These are phyloP conservation scores for Melanotaenia nigrans DNA, from an alignment of 2,797 vertebrate genomes.

Conservation along the genomic window DNA sequence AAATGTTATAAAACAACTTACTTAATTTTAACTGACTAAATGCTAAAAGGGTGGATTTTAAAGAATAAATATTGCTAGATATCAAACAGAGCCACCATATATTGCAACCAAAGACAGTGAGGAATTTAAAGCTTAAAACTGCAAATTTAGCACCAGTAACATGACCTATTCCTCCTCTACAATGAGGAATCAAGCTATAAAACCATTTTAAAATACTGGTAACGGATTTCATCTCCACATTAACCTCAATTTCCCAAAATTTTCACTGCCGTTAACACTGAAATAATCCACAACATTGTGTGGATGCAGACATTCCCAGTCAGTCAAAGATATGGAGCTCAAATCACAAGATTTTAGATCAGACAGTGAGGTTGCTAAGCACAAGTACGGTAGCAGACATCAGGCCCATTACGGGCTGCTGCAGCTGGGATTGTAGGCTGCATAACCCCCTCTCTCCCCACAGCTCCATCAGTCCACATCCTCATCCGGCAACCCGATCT, in stretches of 20 bases:
- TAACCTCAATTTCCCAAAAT: constrained; percentile 43
- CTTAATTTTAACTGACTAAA: neutral
- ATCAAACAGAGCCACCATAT: neutral
- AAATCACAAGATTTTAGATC: constrained; percentile 56
- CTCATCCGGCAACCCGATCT: constrained; percentile 77
- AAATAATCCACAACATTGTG: constrained; percentile 36
- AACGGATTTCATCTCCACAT: constrained; percentile 58
- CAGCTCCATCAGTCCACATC: constrained; percentile 77
- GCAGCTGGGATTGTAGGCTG: constrained; percentile 15
- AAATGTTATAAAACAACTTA: neutral
- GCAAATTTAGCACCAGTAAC: constrained; percentile 27
- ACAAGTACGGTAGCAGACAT: constrained; percentile 63
- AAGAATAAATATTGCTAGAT: neutral
- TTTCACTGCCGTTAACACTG: constrained; percentile 38
- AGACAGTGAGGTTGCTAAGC: constrained; percentile 53
- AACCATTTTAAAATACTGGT: constrained; percentile 30
- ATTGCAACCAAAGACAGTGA: constrained; percentile 12
- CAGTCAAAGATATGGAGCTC: constrained; percentile 40
- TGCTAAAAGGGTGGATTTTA: neutral
- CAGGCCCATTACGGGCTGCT: constrained; percentile 35
- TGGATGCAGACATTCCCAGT: constrained; percentile 34
- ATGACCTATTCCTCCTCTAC: neutral
- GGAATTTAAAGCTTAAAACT: constrained; percentile 2
- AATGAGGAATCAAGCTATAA: constrained; percentile 23
- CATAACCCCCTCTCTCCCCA: constrained; percentile 55